Evolutionary conservation across 1,140 invertebrate genomes (phyloP).

Genomic region (Euborellia annulipes): DNA sequence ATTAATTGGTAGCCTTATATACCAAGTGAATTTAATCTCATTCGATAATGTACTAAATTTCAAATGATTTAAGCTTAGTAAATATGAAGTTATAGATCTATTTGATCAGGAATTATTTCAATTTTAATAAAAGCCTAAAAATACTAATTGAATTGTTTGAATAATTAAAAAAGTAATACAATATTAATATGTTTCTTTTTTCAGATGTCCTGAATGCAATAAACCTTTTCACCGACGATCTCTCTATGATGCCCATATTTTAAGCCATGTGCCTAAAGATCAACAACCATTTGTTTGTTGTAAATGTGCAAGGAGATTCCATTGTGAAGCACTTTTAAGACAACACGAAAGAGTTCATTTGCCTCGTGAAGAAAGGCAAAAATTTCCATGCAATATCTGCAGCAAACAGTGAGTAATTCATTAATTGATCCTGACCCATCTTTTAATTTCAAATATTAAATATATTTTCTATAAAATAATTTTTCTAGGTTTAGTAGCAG

Average conservation of each 20-base stretch:
- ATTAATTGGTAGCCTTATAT: too few relatives aligned
- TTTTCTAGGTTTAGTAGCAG: slow-evolving; percentile 15
- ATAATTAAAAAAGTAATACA: neutral
- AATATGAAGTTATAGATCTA: too few relatives aligned
- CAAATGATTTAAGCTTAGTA: too few relatives aligned
- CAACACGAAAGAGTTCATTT: slow-evolving; percentile 28
- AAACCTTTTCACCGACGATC: slow-evolving; percentile 9
- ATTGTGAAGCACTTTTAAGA: slow-evolving; percentile 22
- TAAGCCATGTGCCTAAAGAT: slow-evolving; percentile 16
- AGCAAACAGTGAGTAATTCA: slow-evolving; percentile 16
- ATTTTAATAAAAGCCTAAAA: neutral
- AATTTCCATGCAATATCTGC: slow-evolving; percentile 25
- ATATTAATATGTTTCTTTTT: neutral
- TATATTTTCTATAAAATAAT: too few relatives aligned
- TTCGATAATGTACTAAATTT: too few relatives aligned
- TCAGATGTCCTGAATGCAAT: slow-evolving; percentile 9
- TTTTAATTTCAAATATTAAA: too few relatives aligned
- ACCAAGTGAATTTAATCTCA: too few relatives aligned
- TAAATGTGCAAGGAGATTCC: slow-evolving; percentile 24
- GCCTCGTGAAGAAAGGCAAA: slow-evolving; percentile 23
- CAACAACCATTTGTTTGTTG: slow-evolving; percentile 23
- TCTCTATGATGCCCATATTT: slow-evolving; percentile 7
- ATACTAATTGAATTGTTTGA: neutral
- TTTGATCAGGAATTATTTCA: too few relatives aligned
- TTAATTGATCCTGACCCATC: too few relatives aligned